Percentiles rank a stretch among this genome's conserved stretches.
These are phyloP conservation scores for Strigamia crassipes DNA, from an alignment of 2,888 invertebrate genomes.

Conservation along the genomic window DNA sequence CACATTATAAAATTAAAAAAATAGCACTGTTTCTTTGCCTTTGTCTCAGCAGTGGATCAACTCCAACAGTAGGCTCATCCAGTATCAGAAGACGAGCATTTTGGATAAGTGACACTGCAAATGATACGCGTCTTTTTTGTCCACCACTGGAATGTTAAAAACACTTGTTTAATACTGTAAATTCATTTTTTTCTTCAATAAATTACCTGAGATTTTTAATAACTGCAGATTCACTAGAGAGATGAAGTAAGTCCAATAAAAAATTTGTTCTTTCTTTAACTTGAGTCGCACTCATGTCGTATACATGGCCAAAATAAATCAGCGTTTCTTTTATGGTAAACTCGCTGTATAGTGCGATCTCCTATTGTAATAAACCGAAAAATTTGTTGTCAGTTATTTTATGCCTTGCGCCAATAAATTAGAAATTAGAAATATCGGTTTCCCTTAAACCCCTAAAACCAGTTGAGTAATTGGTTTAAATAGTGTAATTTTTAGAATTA, in stretches of 20 bases:
- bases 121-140: slow-evolving; percentile 86
- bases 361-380: slow-evolving; percentile 51
- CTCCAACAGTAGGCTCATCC: slow-evolving; percentile 92
- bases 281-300: slow-evolving; percentile 83
- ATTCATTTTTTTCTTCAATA: neutral
- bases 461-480: too few relatives aligned
- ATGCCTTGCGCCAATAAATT: too few relatives aligned
- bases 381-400: too few relatives aligned
- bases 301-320: slow-evolving; percentile 95
- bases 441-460: too few relatives aligned
- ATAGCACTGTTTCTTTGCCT: slow-evolving; percentile 52
- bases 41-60: slow-evolving; percentile 76
- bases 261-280: slow-evolving; percentile 81
- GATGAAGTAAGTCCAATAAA: slow-evolving; percentile 84
- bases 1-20: too few relatives aligned
- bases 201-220: slow-evolving; percentile 74
- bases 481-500: too few relatives aligned
- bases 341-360: slow-evolving; percentile 58
- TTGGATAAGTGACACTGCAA: slow-evolving; percentile 89
- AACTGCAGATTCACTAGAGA: slow-evolving; percentile 81
- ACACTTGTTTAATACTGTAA: too few relatives aligned
- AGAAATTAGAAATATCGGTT: too few relatives aligned
- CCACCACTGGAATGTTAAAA: slow-evolving; percentile 70
- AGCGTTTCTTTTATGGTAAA: slow-evolving; percentile 93
- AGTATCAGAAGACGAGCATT: slow-evolving; percentile 88